These are phyloP conservation scores for Parambassis ranga DNA, from an alignment of 2,797 vertebrate genomes.

Conservation along the genomic window DNA sequence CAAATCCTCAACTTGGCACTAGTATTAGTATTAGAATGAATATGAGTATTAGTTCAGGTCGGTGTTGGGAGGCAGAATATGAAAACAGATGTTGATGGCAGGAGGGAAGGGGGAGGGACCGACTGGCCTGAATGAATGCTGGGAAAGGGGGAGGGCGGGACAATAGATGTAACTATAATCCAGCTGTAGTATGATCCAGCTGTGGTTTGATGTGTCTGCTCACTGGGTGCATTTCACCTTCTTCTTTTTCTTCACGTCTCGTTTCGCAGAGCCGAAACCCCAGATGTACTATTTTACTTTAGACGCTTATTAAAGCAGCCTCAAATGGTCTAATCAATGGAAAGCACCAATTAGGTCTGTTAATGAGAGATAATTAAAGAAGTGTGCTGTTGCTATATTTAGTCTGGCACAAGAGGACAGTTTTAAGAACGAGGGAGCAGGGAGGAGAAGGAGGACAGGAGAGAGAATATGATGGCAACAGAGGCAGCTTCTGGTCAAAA, in stretches of 20 bases:
- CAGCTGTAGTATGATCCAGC: constrained; percentile 36
- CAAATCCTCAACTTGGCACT: constrained; percentile 74
- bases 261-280: constrained; percentile 28
- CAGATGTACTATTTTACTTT: constrained; percentile 45
- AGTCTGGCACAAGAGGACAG: constrained; percentile 70
- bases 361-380: constrained; percentile 79
- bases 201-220: constrained; percentile 23
- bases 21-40: constrained; percentile 76
- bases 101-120: constrained; percentile 64
- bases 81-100: constrained; percentile 79
- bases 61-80: constrained; percentile 79
- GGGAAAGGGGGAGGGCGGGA: constrained; percentile 11
- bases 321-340: constrained; percentile 66
- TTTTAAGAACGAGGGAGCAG: constrained; percentile 51
- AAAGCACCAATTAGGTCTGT: constrained; percentile 75
- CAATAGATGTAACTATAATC: constrained; percentile 37
- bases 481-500: constrained; percentile 42
- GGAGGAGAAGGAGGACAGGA: constrained; percentile 50
- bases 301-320: constrained; percentile 64
- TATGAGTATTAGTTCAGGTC: constrained; percentile 76
- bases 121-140: constrained; percentile 64
- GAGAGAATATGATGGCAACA: constrained; percentile 41
- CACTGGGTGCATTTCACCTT: not conserved
- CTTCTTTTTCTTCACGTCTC: not conserved
- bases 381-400: constrained; percentile 75